phyloP scores from a whole-genome alignment of 2,888 invertebrate genomes.

The Plagodis pulveraria region DNA sequence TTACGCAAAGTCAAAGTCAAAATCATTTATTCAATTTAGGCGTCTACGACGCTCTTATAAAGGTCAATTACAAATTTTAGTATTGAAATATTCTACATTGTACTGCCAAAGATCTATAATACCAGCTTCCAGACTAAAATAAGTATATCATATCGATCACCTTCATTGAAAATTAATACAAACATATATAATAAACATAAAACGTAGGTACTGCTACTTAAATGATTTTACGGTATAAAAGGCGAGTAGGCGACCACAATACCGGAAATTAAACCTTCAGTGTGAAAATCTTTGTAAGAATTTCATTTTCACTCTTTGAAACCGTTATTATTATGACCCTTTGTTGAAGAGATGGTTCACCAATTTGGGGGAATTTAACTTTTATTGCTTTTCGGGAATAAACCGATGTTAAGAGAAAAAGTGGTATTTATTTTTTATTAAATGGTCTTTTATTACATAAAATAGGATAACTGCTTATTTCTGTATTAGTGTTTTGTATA shows the following conservation, averaged over 20 bases:
- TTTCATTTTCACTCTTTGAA: constrained; percentile 24
- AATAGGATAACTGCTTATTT: neutral
- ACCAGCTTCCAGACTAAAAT: too few species aligned
- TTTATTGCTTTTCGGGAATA: constrained; percentile 23
- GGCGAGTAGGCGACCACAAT: constrained; percentile 25
- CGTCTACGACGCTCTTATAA: too few species aligned
- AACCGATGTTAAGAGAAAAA: constrained; percentile 13
- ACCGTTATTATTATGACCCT: constrained; percentile 22
- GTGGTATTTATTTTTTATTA: constrained; percentile 18
- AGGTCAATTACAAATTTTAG: too few species aligned
- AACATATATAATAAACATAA: too few species aligned
- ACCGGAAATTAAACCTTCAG: constrained; percentile 36
- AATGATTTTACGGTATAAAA: too few species aligned
- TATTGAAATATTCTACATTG: too few species aligned
- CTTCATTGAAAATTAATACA: too few species aligned
- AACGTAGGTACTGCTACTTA: too few species aligned
- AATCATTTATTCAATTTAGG: too few species aligned
- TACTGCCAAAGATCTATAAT: too few species aligned
- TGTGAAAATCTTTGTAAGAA: constrained; percentile 24
- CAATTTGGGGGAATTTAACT: constrained; percentile 24
- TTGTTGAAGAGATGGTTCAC: constrained; percentile 22
- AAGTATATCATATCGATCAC: too few species aligned
- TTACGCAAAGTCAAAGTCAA: too few species aligned
- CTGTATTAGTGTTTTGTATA: neutral
- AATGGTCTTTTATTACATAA: constrained; percentile 1